These are phyloP conservation scores for Phylloscopus trochiloides DNA, from an alignment of 2,113 vertebrate genomes.

Conservation along the genomic window DNA sequence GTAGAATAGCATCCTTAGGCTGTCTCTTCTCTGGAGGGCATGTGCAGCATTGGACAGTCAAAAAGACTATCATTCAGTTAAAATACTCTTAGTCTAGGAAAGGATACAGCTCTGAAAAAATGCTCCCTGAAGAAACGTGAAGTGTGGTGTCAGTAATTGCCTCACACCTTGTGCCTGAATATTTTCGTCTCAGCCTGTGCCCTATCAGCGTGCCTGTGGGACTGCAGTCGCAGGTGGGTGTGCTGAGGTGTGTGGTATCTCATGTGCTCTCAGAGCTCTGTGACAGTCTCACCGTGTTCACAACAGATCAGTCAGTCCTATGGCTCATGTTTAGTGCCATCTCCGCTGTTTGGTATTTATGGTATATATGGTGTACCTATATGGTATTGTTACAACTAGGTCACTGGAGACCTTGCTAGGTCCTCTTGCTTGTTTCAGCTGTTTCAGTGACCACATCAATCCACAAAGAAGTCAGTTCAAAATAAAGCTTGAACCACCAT, in stretches of 20 bases:
- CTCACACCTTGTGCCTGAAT: background rate
- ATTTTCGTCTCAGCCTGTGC: background rate
- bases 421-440: background rate
- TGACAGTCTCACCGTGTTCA: background rate
- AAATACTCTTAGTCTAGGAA: background rate
- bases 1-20: background rate
- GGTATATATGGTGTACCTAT: too few relatives aligned
- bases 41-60: background rate
- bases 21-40: background rate
- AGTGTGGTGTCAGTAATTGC: background rate
- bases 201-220: rapidly evolving
- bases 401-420: background rate
- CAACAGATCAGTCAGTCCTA: background rate
- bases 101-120: background rate
- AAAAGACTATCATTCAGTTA: background rate
- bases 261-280: background rate
- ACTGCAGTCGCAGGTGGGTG: background rate
- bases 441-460: background rate
- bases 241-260: background rate
- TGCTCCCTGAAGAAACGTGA: background rate
- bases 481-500: background rate
- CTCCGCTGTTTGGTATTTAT: background rate
- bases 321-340: background rate
- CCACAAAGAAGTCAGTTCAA: background rate
- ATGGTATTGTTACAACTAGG: background rate